phyloP scores from a whole-genome alignment of 1,140 invertebrate species.

The Platorchestia sp. region DNA sequence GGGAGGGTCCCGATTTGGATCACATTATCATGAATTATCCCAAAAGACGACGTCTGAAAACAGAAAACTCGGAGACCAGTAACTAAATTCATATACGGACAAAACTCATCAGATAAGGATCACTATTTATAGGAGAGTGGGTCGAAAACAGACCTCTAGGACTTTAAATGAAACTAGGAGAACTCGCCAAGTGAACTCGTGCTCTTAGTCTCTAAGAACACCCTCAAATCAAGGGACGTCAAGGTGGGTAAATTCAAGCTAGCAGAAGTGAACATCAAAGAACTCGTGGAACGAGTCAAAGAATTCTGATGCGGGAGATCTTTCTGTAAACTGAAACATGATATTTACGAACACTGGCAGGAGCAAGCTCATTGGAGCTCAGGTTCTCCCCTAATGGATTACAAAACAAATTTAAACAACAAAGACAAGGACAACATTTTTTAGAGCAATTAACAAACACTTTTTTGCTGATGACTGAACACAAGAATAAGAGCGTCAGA shows the following conservation, averaged over 20 bases:
- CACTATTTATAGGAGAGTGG: conserved; percentile 37
- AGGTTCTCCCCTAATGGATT: neutral
- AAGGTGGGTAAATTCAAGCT: neutral
- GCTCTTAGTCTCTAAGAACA: neutral
- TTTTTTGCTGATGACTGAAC: neutral
- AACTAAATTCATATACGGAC: conserved; percentile 12
- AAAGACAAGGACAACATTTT: neutral
- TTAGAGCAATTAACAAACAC: neutral
- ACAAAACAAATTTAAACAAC: neutral
- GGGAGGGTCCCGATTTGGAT: neutral
- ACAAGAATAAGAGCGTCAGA: neutral
- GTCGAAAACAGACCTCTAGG: conserved; percentile 22
- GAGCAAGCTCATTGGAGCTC: neutral
- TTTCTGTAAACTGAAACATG: neutral
- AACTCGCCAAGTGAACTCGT: neutral
- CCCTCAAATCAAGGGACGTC: neutral
- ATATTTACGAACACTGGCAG: neutral
- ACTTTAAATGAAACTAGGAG: neutral
- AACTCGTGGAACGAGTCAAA: neutral
- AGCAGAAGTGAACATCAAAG: neutral
- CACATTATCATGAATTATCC: conserved; percentile 21
- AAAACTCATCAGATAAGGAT: conserved; percentile 34
- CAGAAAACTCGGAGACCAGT: neutral
- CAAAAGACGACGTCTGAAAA: neutral
- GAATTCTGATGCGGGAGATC: neutral